Conservation (phyloP, 2,888 invertebrate genomes). For the Ophion obscuratus region DNA sequence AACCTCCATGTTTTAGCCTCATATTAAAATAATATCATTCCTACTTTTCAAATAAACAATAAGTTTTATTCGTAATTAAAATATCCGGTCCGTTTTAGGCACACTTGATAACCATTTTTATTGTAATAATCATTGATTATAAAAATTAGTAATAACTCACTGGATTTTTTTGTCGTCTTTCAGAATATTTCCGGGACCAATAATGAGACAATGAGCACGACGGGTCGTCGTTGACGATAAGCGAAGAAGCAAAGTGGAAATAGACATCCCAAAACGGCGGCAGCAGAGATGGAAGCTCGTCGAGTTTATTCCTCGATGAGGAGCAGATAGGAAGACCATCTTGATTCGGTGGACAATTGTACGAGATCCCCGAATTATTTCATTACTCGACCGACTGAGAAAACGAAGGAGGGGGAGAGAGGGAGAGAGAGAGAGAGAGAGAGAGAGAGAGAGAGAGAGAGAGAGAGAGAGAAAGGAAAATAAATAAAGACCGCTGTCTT, state of each 20-base stretch:
- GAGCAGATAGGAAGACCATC: conserved; percentile 64
- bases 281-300: conserved; percentile 65
- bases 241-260: neutral
- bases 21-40: too few species aligned
- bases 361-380: conserved; percentile 33
- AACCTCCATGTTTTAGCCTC: too few species aligned
- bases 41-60: too few species aligned
- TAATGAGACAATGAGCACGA: conserved; percentile 31
- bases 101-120: neutral
- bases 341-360: conserved; percentile 40
- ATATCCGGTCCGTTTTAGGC: too few species aligned
- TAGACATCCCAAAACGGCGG: neutral
- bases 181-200: conserved; percentile 58
- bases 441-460: neutral
- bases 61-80: too few species aligned
- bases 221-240: conserved; percentile 4
- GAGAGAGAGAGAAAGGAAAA: conserved; percentile 2
- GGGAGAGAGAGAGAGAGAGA: neutral
- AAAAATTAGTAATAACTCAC: neutral
- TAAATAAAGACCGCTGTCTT: conserved; percentile 1
- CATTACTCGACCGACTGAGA: neutral
- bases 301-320: conserved; percentile 57
- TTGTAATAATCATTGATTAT: neutral
- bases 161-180: conserved; percentile 9
- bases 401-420: neutral